phyloP scores from a whole-genome alignment of 2,888 invertebrate species.

The Troglohyphantes excavatus region DNA sequence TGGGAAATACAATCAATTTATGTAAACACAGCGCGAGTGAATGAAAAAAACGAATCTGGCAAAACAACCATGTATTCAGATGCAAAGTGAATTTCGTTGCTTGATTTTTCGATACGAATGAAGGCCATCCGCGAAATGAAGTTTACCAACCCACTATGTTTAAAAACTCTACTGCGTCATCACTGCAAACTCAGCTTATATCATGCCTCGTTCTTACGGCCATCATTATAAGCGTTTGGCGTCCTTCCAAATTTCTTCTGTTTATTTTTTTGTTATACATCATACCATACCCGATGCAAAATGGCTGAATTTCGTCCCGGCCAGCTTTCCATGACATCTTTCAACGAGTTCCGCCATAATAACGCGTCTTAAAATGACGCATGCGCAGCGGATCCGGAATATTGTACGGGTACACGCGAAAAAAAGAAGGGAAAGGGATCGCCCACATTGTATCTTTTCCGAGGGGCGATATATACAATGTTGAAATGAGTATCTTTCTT shows the following conservation, averaged over 20 bases:
- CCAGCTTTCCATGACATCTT: constrained; percentile 51
- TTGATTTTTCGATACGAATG: background rate
- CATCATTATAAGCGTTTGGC: constrained; percentile 52
- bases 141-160: background rate
- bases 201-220: constrained; percentile 12
- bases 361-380: constrained; percentile 23
- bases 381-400: constrained; percentile 39
- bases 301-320: constrained; percentile 63
- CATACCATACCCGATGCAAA: constrained; percentile 62
- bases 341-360: constrained; percentile 66
- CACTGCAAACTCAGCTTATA: background rate
- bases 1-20: background rate
- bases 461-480: constrained; percentile 30
- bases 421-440: constrained; percentile 26
- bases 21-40: background rate
- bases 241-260: constrained; percentile 55
- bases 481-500: background rate
- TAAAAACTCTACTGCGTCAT: background rate
- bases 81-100: background rate
- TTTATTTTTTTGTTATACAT: constrained; percentile 52
- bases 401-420: constrained; percentile 64
- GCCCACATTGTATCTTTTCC: constrained; percentile 35
- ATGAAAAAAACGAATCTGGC: background rate
- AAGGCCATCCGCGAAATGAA: background rate
- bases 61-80: background rate